Percentiles rank a stretch among this genome's conserved stretches.
Conservation (phyloP, 92 coral and sea anemone species). For the Plumapathes pennacea region DNA sequence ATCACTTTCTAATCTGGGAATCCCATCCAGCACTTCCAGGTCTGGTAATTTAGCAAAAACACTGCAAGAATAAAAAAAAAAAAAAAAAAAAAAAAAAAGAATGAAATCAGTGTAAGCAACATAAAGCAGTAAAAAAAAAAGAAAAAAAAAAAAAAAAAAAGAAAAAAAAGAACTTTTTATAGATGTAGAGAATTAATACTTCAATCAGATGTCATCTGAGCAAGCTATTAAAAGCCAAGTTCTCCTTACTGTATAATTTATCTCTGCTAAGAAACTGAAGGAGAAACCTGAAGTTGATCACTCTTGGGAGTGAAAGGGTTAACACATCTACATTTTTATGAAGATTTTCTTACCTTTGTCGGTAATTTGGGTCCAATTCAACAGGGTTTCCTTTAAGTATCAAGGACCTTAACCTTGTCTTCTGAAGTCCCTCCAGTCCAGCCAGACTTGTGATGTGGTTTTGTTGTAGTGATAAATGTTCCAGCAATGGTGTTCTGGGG, state of each 20-base stretch:
- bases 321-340: background rate
- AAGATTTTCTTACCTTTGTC: slow-evolving; percentile 94
- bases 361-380: slow-evolving; percentile 79
- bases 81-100: too few relatives aligned
- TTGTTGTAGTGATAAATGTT: slow-evolving; percentile 91
- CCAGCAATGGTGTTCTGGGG: slow-evolving; percentile 77
- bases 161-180: too few relatives aligned
- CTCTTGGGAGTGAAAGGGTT: too few relatives aligned
- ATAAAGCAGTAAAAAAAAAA: too few relatives aligned
- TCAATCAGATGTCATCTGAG: too few relatives aligned
- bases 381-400: slow-evolving; percentile 88
- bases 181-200: too few relatives aligned
- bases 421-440: slow-evolving; percentile 72
- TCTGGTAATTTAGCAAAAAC: slow-evolving; percentile 82
- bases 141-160: too few relatives aligned
- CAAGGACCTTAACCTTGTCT: slow-evolving; percentile 68
- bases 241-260: too few relatives aligned
- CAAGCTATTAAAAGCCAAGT: too few relatives aligned
- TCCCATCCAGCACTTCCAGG: slow-evolving; percentile 81
- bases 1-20: slow-evolving; percentile 84
- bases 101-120: too few relatives aligned
- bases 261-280: too few relatives aligned
- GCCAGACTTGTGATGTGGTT: slow-evolving; percentile 73
- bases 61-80: slow-evolving; percentile 34
- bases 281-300: too few relatives aligned